phyloP scores from a whole-genome alignment of 2,797 vertebrate genomes.

The Squalus acanthias region DNA sequence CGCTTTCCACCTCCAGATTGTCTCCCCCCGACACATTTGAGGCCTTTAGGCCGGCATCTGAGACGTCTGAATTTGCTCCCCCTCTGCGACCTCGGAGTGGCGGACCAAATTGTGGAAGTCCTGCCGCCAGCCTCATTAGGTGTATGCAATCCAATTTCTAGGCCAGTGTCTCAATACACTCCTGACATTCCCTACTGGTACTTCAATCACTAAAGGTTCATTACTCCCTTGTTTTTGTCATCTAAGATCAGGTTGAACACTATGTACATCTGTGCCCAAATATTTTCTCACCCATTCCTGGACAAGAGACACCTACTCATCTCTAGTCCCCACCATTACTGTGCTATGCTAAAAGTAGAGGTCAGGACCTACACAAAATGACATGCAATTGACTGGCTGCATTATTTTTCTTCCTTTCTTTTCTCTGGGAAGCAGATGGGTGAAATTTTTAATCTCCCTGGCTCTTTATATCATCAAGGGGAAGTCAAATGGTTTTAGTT shows the following conservation, averaged over 20 bases:
- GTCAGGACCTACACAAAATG: not conserved
- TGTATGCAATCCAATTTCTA: not conserved
- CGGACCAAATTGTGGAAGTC: not conserved
- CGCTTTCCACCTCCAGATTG: not conserved
- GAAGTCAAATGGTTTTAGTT: not conserved
- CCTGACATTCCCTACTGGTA: not conserved
- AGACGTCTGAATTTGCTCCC: not conserved
- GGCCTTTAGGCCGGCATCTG: not conserved
- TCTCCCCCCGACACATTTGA: not conserved
- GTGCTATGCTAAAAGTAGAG: not conserved
- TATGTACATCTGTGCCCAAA: not conserved
- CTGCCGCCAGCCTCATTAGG: not conserved
- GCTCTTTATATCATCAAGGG: not conserved
- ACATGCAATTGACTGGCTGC: not conserved
- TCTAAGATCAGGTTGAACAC: not conserved
- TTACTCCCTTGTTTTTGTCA: not conserved
- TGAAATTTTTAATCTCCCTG: too few species aligned
- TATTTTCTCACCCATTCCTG: not conserved
- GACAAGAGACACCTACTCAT: not conserved
- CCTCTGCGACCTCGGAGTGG: too few species aligned
- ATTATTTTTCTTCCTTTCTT: not conserved
- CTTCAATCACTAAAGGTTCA: not conserved
- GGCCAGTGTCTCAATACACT: not conserved
- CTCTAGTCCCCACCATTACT: not conserved
- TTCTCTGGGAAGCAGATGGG: not conserved